Evolutionary conservation across 92 coral and sea anemone genomes (phyloP).

Genomic region (Palythoa heliodiscus): DNA sequence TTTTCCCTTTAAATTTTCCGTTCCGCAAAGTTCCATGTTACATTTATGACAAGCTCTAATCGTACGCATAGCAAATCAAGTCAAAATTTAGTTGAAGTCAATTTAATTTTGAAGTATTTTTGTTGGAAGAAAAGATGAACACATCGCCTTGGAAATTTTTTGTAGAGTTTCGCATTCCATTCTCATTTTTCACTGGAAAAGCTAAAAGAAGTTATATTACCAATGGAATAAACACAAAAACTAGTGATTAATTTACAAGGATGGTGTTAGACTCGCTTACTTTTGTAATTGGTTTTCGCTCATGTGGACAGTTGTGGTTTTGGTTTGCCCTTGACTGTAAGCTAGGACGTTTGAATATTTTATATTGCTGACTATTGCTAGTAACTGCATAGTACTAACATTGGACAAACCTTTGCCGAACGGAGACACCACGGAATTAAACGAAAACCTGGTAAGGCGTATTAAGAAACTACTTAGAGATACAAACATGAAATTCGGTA

Average conservation of each 20-base stretch:
- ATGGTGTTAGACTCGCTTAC: slow-evolving; percentile 25
- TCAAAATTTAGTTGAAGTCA: slow-evolving; percentile 48
- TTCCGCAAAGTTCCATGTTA: slow-evolving; percentile 34
- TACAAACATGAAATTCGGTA: background rate
- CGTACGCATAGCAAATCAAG: slow-evolving; percentile 36
- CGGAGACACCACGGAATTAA: slow-evolving; percentile 87
- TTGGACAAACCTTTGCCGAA: slow-evolving; percentile 92
- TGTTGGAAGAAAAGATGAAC: slow-evolving; percentile 37
- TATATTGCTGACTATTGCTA: slow-evolving; percentile 95
- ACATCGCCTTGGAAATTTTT: slow-evolving; percentile 29
- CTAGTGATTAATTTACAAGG: slow-evolving; percentile 30
- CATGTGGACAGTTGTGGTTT: slow-evolving; percentile 39
- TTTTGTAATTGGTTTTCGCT: slow-evolving; percentile 33
- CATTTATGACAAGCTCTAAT: slow-evolving; percentile 5
- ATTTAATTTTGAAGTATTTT: slow-evolving; percentile 42
- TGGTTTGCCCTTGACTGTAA: slow-evolving; percentile 41
- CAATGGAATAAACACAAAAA: slow-evolving; percentile 33
- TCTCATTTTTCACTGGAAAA: slow-evolving; percentile 37
- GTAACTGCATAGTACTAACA: slow-evolving; percentile 91
- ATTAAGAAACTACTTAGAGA: background rate
- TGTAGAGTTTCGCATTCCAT: slow-evolving; percentile 24
- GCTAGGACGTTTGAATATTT: slow-evolving; percentile 89
- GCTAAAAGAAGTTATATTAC: slow-evolving; percentile 21
- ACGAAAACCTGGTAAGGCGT: slow-evolving; percentile 76
- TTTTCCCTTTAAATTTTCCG: background rate